These are phyloP conservation scores for Chloebia gouldiae DNA, from an alignment of 2,113 vertebrate species.

Conservation along the genomic window DNA sequence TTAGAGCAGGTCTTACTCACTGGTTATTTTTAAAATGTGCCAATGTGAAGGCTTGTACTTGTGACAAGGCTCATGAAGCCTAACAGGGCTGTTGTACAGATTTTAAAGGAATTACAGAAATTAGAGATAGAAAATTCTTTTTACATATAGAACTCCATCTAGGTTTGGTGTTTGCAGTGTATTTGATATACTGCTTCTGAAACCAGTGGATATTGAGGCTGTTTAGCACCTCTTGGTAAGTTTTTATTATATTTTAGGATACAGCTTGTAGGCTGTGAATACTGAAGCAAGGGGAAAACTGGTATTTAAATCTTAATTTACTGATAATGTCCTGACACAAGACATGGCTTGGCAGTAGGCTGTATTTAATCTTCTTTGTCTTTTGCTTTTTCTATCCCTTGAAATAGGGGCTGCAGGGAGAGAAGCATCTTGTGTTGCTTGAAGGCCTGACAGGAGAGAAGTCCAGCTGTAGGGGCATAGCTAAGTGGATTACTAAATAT, in stretches of 20 bases:
- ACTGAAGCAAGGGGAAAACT: background rate
- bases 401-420: background rate
- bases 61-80: background rate
- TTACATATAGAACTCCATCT: background rate
- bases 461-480: background rate
- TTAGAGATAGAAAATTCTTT: background rate
- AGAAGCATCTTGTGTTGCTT: background rate
- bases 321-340: background rate
- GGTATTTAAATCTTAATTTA: background rate
- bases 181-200: background rate
- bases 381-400: background rate
- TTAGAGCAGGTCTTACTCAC: slow-evolving; percentile 53
- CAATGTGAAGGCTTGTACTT: slow-evolving; percentile 10
- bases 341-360: background rate
- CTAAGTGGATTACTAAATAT: background rate
- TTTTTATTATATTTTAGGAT: background rate
- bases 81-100: background rate
- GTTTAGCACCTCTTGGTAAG: background rate
- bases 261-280: background rate
- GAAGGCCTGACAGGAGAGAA: background rate
- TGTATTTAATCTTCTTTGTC: background rate
- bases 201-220: background rate
- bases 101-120: slow-evolving; percentile 18
- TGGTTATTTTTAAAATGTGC: slow-evolving; percentile 67
- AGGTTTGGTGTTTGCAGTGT: background rate